Conservation (phyloP, 1,140 invertebrate genomes). For the Drosophila rhopaloa region DNA sequence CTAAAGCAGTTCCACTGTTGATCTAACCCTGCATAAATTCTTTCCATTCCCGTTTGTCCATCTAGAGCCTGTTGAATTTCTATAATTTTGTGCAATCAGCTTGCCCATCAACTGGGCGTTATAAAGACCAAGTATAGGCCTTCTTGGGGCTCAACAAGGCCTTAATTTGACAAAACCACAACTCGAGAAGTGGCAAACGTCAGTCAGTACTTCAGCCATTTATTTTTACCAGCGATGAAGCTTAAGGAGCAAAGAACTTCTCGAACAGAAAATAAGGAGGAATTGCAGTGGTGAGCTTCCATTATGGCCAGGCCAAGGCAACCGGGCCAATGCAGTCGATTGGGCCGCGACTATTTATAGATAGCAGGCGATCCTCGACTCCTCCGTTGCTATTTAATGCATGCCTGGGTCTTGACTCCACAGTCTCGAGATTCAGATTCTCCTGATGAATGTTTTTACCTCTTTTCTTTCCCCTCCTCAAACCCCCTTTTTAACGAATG, state of each 20-base stretch:
- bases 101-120: slow-evolving; percentile 59
- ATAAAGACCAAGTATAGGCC: slow-evolving; percentile 51
- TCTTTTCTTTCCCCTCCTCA: neutral
- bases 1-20: neutral
- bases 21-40: neutral
- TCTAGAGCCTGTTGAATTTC: slow-evolving; percentile 23
- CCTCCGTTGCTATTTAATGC: slow-evolving; percentile 25
- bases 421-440: slow-evolving; percentile 11
- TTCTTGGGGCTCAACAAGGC: slow-evolving; percentile 27
- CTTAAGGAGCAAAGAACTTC: slow-evolving; percentile 23
- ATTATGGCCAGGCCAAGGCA: slow-evolving; percentile 46
- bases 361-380: slow-evolving; percentile 37
- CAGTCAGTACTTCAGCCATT: slow-evolving; percentile 26
- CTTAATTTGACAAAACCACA: slow-evolving; percentile 60
- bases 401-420: neutral
- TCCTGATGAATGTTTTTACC: slow-evolving; percentile 45
- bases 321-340: slow-evolving; percentile 37
- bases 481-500: slow-evolving; percentile 32
- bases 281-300: slow-evolving; percentile 35
- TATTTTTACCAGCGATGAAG: neutral
- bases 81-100: slow-evolving; percentile 68
- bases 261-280: slow-evolving; percentile 2
- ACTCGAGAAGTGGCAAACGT: slow-evolving; percentile 54
- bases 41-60: neutral
- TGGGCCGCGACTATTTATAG: slow-evolving; percentile 65